These are phyloP conservation scores for Philaenus spumarius DNA, from an alignment of 1,140 invertebrate species.

Conservation along the genomic window DNA sequence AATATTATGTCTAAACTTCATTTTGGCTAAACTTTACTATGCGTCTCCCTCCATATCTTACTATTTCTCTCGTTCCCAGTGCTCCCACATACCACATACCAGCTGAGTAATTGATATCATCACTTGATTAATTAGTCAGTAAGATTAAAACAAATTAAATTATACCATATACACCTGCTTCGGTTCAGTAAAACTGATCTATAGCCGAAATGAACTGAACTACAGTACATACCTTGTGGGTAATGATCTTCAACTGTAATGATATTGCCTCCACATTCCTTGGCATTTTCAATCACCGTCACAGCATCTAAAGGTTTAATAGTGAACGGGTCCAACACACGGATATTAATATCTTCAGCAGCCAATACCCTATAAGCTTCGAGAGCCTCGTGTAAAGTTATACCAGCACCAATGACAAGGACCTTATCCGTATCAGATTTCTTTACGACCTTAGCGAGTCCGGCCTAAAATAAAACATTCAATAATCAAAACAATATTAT, in stretches of 20 bases:
- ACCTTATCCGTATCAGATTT: conserved; percentile 68
- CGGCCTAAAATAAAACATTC: conserved; percentile 45
- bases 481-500: too few species aligned
- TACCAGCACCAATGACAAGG: conserved; percentile 83
- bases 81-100: background rate
- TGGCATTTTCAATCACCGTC: conserved; percentile 70
- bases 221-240: conserved; percentile 58
- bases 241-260: conserved; percentile 98
- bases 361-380: conserved; percentile 74
- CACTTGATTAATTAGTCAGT: background rate
- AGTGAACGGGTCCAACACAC: conserved; percentile 92
- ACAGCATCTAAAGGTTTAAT: conserved; percentile 89
- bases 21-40: too few species aligned
- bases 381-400: conserved; percentile 88
- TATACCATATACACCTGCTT: too few species aligned
- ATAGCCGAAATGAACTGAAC: conserved; percentile 5
- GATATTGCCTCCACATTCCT: conserved; percentile 70
- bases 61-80: too few species aligned
- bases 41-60: too few species aligned
- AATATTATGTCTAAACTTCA: too few species aligned
- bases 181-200: too few species aligned
- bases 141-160: background rate
- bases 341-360: conserved; percentile 57
- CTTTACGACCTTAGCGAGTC: conserved; percentile 72
- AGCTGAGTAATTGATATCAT: background rate